phyloP scores from a whole-genome alignment of 2,888 invertebrate species.

The Machimus atricapillus region DNA sequence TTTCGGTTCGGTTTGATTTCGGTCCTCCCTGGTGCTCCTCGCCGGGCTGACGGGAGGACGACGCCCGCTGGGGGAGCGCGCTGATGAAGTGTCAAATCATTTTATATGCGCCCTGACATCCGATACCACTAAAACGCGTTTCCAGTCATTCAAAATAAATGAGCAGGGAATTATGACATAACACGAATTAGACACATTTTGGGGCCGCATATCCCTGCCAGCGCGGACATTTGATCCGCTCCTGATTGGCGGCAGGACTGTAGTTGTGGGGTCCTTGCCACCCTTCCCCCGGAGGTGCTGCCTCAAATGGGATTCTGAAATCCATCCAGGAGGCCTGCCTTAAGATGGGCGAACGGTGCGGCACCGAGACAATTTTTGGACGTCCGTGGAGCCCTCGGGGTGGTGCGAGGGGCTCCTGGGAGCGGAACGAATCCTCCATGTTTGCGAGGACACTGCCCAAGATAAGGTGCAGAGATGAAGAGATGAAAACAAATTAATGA shows the following conservation, averaged over 20 bases:
- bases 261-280: slow-evolving; percentile 7
- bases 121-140: slow-evolving; percentile 43
- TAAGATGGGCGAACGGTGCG: slow-evolving; percentile 7
- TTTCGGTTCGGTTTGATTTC: slow-evolving; percentile 18
- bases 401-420: not conserved
- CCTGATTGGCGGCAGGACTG: slow-evolving; percentile 39
- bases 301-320: slow-evolving; percentile 35
- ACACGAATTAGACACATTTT: slow-evolving; percentile 49
- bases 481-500: slow-evolving; percentile 44
- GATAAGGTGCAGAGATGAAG: slow-evolving; percentile 40
- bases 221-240: slow-evolving; percentile 34
- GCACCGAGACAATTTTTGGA: not conserved
- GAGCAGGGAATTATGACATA: slow-evolving; percentile 49
- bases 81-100: slow-evolving; percentile 43
- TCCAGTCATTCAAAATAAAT: slow-evolving; percentile 45
- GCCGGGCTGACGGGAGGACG: not conserved
- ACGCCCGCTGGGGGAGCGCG: not conserved
- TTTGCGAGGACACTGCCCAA: slow-evolving; percentile 35
- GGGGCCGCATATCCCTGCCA: not conserved
- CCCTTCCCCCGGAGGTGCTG: not conserved
- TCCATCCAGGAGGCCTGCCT: slow-evolving; percentile 22
- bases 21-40: not conserved
- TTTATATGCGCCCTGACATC: slow-evolving; percentile 43
- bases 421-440: slow-evolving; percentile 16
- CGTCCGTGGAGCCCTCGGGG: not conserved